Evolutionary conservation across 2,888 invertebrate species (phyloP), one percentile per base, ranked within the genome.

Genomic region (Anagyrus pseudococci): DNA sequence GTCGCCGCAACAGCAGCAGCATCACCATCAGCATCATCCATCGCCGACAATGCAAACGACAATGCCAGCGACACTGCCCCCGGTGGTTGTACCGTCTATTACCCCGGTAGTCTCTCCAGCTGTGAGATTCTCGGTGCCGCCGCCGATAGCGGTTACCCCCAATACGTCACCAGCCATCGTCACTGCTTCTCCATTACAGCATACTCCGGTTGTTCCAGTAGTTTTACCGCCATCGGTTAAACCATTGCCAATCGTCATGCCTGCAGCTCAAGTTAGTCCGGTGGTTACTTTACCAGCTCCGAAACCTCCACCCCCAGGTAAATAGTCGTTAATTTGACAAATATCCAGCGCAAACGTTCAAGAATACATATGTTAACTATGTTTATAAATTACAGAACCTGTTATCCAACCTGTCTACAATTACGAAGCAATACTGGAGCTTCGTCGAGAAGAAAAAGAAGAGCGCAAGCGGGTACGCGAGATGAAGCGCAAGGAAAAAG

Each of bases 371-470:
- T 50, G 17, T 57, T n/a, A 37, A 33, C 13, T 17, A 54, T 50
- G 26, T 58, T 54, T 25, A 52, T 44, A n/a, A n/a, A n/a, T 62
- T 56, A 7, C 33, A 72, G 73, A 71, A 61, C 63, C 66, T 4
- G 50, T 70, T 13, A 67, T 70, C 10, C 78, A 77, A 43, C 78
- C 80, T 0, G 77, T 79, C 1, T 81, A 81, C 47, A 79, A 81
- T 64, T 81, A 81, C 37, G 80, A 80, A 37, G 80, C 76, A 0
- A 81, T 81, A 29, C 69, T 81, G 19, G 80, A 81, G 48, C 73
- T 70, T 1, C 76, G 80, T 0, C 74, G 75, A 10, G 74, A 75
- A 17, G 79, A 80, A 37, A 73, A 74, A 23, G 79, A 80, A 26
- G 80, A 80, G 44, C 78, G 80, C 0, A 79, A 78, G 47, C 72